Evolutionary conservation across 2,888 invertebrate species (phyloP).

Genomic region (Protonemura montana): DNA sequence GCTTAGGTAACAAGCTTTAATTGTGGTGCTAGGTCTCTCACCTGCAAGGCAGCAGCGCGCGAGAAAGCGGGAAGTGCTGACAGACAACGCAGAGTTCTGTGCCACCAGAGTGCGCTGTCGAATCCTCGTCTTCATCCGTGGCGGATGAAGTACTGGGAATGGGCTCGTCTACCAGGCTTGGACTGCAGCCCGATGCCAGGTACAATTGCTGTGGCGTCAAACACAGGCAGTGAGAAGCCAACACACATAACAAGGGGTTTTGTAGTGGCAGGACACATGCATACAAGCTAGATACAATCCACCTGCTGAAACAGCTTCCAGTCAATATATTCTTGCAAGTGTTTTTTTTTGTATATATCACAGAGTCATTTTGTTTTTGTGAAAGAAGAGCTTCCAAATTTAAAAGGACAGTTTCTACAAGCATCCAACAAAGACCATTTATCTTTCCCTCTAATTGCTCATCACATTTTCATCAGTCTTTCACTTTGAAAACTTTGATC

Average conservation of each 20-base stretch:
- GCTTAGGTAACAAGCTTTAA: too few species aligned
- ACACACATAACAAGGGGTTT: neutral
- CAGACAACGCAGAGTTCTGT: slow-evolving; percentile 83
- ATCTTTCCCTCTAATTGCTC: too few species aligned
- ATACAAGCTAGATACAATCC: neutral
- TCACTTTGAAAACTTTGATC: too few species aligned
- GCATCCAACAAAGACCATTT: too few species aligned
- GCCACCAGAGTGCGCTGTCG: slow-evolving; percentile 65
- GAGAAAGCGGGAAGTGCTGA: slow-evolving; percentile 77
- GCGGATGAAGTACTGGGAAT: slow-evolving; percentile 50
- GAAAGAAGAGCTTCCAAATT: too few species aligned
- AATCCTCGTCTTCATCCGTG: slow-evolving; percentile 59
- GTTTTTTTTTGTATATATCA: too few species aligned
- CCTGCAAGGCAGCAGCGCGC: slow-evolving; percentile 83
- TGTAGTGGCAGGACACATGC: too few species aligned
- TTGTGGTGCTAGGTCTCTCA: neutral
- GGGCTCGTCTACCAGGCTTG: slow-evolving; percentile 63
- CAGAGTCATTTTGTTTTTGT: too few species aligned
- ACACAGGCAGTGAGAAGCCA: too few species aligned
- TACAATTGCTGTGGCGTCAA: slow-evolving; percentile 72
- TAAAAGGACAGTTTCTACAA: too few species aligned
- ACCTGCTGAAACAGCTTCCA: neutral
- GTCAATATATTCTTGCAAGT: too few species aligned
- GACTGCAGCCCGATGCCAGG: slow-evolving; percentile 73
- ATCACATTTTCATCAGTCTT: too few species aligned